These are phyloP conservation scores for Petaurus breviceps DNA, from an alignment of 2,113 vertebrate species.

Conservation along the genomic window DNA sequence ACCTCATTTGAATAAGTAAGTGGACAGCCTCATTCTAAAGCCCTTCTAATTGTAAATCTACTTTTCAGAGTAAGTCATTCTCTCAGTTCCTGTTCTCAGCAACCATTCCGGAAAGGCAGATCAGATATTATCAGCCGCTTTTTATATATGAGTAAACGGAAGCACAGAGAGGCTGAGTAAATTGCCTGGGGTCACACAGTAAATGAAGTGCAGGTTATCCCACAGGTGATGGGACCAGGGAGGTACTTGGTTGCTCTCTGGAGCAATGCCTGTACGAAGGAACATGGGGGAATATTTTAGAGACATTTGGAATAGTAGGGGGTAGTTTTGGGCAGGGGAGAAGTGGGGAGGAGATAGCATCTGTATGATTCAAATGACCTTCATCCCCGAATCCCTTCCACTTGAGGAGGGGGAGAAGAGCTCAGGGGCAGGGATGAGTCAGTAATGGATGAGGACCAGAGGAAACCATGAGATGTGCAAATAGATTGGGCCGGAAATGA, in stretches of 20 bases:
- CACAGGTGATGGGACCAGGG: neutral
- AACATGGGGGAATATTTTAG: neutral
- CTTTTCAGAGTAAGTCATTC: neutral
- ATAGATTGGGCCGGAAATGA: conserved; percentile 71
- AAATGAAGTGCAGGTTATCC: neutral
- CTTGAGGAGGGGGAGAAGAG: neutral
- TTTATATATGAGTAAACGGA: neutral
- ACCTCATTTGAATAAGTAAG: neutral
- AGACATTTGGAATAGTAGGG: neutral
- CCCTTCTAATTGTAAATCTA: neutral
- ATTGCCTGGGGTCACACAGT: neutral
- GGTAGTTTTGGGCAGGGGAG: neutral
- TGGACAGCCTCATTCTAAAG: neutral
- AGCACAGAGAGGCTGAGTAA: neutral
- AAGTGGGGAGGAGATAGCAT: neutral
- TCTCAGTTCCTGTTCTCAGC: neutral
- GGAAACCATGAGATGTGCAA: conserved; percentile 34
- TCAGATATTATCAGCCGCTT: neutral
- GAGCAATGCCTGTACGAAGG: neutral
- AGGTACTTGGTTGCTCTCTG: neutral
- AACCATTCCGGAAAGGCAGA: neutral
- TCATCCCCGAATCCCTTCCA: neutral
- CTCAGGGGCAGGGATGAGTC: neutral
- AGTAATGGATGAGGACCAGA: neutral
- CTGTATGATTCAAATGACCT: conserved; percentile 30